Conservation (phyloP, 2,888 invertebrate genomes). For the Panzeria rudis region DNA sequence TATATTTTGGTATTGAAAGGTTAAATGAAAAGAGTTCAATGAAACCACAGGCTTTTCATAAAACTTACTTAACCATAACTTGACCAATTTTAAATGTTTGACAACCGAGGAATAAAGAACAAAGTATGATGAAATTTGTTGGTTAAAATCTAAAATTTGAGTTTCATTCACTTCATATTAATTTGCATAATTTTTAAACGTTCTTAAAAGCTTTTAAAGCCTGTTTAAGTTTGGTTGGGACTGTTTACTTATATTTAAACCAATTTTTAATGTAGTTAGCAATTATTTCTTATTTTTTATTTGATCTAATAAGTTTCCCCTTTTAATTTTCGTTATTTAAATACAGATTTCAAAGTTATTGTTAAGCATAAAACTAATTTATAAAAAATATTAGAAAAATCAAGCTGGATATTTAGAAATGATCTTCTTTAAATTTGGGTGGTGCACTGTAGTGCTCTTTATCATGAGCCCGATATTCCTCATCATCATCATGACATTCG, state of each 20-base stretch:
- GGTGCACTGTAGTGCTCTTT: conserved; percentile 79
- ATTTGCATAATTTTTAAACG: neutral
- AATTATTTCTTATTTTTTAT: neutral
- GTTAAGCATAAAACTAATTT: conserved; percentile 55
- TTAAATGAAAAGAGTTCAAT: conserved; percentile 22
- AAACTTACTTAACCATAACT: conserved; percentile 12
- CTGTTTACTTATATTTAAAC: conserved; percentile 24
- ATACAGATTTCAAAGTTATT: conserved; percentile 35
- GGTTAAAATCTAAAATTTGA: neutral
- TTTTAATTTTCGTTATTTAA: conserved; percentile 47
- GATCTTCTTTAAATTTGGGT: conserved; percentile 81
- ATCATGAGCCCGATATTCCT: conserved; percentile 84
- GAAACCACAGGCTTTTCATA: conserved; percentile 16
- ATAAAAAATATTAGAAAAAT: conserved; percentile 48
- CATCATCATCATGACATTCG: conserved; percentile 88
- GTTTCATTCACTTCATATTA: neutral
- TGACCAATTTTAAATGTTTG: conserved; percentile 61
- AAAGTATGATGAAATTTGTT: neutral
- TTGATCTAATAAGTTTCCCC: neutral
- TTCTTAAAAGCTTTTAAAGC: neutral
- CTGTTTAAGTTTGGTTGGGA: conserved; percentile 16
- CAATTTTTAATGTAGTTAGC: conserved; percentile 9
- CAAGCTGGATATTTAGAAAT: conserved; percentile 75
- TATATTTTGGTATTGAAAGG: conserved; percentile 59
- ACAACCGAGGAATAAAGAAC: neutral